These are phyloP conservation scores for Sipha flava DNA, from an alignment of 1,140 invertebrate species.

Conservation along the genomic window DNA sequence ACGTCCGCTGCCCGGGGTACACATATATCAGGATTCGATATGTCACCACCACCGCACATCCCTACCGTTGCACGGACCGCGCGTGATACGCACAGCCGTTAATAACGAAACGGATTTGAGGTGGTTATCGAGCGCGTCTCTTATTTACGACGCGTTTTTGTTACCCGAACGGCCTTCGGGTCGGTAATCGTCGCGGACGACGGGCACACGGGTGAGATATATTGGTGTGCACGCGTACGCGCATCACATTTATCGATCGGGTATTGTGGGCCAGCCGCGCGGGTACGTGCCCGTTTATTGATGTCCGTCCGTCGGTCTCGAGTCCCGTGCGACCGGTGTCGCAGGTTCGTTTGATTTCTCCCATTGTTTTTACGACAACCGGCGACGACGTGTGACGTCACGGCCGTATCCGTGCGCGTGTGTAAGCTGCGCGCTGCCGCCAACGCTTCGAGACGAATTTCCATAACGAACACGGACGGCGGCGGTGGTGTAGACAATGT, in stretches of 20 bases:
- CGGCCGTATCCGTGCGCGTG: too few relatives aligned
- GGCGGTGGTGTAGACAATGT: background rate
- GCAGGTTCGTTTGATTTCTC: conserved; percentile 1
- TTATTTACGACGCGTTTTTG: background rate
- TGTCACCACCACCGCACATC: background rate
- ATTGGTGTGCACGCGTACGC: background rate
- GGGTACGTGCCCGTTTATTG: background rate
- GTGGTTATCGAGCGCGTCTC: background rate
- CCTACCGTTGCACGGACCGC: background rate
- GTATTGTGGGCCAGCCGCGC: background rate
- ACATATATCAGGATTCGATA: background rate
- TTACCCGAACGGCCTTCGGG: background rate
- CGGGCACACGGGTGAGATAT: background rate
- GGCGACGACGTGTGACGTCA: background rate
- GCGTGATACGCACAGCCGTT: too few relatives aligned
- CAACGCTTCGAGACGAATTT: conserved; percentile 17
- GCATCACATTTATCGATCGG: background rate
- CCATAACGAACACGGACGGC: conserved; percentile 17
- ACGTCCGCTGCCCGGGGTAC: background rate
- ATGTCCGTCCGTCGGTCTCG: too few relatives aligned
- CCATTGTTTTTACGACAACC: background rate
- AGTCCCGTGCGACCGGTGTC: background rate
- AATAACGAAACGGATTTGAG: background rate
- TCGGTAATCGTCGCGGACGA: background rate
- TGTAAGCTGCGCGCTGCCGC: background rate